A percentile compares a stretch with the other conserved stretches of the same genome.
phyloP scores from a whole-genome alignment of 2,888 invertebrate genomes.

The Drosophila putrida region DNA sequence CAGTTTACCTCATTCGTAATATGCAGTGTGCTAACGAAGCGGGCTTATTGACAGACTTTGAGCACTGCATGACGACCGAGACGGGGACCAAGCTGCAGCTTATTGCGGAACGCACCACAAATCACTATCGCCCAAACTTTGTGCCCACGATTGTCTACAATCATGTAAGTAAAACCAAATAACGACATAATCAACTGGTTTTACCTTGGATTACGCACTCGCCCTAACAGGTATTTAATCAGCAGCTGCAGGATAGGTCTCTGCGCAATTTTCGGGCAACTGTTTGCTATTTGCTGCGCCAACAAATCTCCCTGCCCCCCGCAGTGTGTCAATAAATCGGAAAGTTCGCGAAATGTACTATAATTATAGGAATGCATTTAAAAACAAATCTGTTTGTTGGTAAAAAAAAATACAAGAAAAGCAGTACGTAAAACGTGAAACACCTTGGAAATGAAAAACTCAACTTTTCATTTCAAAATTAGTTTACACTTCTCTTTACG shows the following conservation, averaged over 20 bases:
- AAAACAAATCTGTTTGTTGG: too few relatives aligned
- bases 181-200: slow-evolving; percentile 52
- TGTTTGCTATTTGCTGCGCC: slow-evolving; percentile 83
- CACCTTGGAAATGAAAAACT: too few relatives aligned
- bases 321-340: slow-evolving; percentile 55
- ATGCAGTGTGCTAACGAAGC: slow-evolving; percentile 85
- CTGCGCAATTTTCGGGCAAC: slow-evolving; percentile 84
- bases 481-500: too few relatives aligned
- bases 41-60: slow-evolving; percentile 84
- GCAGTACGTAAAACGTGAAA: too few relatives aligned
- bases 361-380: background rate
- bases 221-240: slow-evolving; percentile 83
- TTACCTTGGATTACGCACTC: slow-evolving; percentile 33
- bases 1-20: slow-evolving; percentile 33
- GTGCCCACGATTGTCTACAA: slow-evolving; percentile 87
- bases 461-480: too few relatives aligned
- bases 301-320: slow-evolving; percentile 43
- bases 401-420: too few relatives aligned
- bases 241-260: slow-evolving; percentile 85
- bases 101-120: slow-evolving; percentile 86
- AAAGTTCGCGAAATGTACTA: slow-evolving; percentile 2
- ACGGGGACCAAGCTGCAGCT: slow-evolving; percentile 86
- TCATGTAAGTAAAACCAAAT: slow-evolving; percentile 83
- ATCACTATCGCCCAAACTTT: slow-evolving; percentile 84
- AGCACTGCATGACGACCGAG: slow-evolving; percentile 84